Conservation (phyloP, 53 echinoderm and acorn worm genomes). For the Temnopleurus reevesii region DNA sequence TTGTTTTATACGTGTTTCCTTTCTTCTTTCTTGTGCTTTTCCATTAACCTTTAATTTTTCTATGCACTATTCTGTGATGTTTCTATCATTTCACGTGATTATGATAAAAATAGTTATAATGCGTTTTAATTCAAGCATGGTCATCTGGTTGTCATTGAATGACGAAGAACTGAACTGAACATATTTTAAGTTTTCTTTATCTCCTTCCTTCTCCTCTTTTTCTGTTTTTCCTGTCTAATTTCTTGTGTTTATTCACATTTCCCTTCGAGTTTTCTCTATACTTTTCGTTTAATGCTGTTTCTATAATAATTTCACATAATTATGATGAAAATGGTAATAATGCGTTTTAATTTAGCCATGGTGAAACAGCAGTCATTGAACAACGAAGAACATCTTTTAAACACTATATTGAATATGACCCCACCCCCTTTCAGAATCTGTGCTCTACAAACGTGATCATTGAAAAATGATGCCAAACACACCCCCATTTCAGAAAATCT, state of each 20-base stretch:
- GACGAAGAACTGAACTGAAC: conserved; percentile 95
- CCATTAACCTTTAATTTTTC: neutral
- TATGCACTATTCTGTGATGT: neutral
- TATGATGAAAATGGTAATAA: neutral
- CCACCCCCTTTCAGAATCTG: neutral
- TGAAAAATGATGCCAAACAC: neutral
- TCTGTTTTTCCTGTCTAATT: neutral
- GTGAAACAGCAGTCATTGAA: conserved; percentile 95
- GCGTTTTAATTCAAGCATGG: conserved; percentile 92
- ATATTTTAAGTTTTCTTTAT: neutral
- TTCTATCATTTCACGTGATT: no score
- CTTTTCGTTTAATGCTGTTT: neutral
- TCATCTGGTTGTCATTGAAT: conserved; percentile 94
- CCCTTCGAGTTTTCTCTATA: neutral
- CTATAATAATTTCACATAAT: no score
- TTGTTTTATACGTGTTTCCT: neutral
- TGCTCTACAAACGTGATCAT: neutral
- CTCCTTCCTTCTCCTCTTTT: neutral
- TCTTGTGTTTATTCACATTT: neutral
- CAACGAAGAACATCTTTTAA: conserved; percentile 72
- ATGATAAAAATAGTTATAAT: neutral
- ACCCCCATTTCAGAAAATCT: neutral
- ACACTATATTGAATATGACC: conserved; percentile 76
- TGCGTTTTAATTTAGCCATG: conserved; percentile 87
- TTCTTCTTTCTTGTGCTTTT: neutral